Base-by-base conservation (phyloP, 2,797 vertebrate species). In the Labroides dimidiatus region DNA sequence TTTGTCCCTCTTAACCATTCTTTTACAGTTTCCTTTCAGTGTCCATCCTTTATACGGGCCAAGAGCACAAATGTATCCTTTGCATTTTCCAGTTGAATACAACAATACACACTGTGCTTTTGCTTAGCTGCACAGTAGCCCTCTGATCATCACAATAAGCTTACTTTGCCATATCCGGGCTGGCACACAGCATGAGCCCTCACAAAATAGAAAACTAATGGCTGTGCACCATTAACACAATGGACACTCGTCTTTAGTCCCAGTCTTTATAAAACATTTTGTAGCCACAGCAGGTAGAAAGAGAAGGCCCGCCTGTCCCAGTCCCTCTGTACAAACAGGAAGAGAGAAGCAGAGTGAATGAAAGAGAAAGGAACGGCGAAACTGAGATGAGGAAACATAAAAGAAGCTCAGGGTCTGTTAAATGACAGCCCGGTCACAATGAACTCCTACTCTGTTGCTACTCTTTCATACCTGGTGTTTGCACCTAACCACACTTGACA, bases 281-380 rank as follows among this genome's bases (percentile, higher is more conserved):
- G 87, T 90, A 86, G 85, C 85, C 93, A 90, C 91, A 93, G 93
- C 92, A 93, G 90, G 93, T 91, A 92, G 81, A 87, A 84, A 87
- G 80, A 89, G 81, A 91, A 92, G 85, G 76, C 84, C 89, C 64
- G 89, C 84, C 81, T 87, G 89, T 91, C 89, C 85, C 85, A 84
- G 88, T 93, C 87, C 80, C 91, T 90, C 86, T 92, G 89, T 89
- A 91, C 93, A 94, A 93, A 94, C 92, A 94, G 91, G 89, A 92
- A 90, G 87, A 89, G 84, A 77, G 87, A 74, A 71, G 69, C 73
- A 45, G 71, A 85, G 75, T 78, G 89, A 91, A 90, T 88, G 79
- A 84, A 85, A 84, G 69, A 84, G 82, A 91, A 87, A 85, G 75
- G 82, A 84, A 89, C 33, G 60, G 83, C 89, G 86, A 92, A 90